phyloP scores from a whole-genome alignment of 1,140 invertebrate genomes.

The Orussus abietinus region DNA sequence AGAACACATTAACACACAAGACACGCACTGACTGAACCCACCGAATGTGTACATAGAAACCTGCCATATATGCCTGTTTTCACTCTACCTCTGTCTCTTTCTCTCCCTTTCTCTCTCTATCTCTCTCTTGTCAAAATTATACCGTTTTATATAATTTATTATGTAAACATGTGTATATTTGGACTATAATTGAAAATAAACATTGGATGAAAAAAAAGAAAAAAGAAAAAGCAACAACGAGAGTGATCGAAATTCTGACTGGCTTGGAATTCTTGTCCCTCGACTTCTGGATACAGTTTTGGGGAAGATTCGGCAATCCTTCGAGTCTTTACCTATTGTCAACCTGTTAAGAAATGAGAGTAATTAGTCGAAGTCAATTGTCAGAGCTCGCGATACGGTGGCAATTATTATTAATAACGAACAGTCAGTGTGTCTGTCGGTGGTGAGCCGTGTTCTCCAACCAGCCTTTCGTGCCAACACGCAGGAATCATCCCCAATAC shows the following conservation, averaged over 20 bases:
- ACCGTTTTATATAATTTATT: conserved; percentile 52
- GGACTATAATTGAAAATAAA: conserved; percentile 51
- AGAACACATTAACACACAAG: no score
- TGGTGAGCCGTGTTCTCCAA: no score
- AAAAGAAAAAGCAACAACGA: conserved; percentile 25
- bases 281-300: conserved; percentile 51
- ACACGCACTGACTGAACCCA: conserved; percentile 36
- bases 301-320: conserved; percentile 43
- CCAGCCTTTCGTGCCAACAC: no score
- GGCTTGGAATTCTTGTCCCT: conserved; percentile 47
- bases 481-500: conserved; percentile 50
- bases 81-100: no score
- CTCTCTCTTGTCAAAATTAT: conserved; percentile 48
- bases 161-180: conserved; percentile 54
- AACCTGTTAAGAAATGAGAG: no score
- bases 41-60: conserved; percentile 51
- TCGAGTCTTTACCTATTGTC: conserved; percentile 2
- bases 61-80: conserved; percentile 41
- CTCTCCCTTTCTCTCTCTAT: no score
- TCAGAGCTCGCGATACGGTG: no score
- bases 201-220: conserved; percentile 39
- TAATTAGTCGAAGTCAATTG: no score
- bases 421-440: no score
- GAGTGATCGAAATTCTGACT: conserved; percentile 42
- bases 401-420: no score